A percentile compares a stretch with the other conserved stretches of the same genome.
phyloP scores from a whole-genome alignment of 2,888 invertebrate species.

The Dryocosmus kuriphilus region DNA sequence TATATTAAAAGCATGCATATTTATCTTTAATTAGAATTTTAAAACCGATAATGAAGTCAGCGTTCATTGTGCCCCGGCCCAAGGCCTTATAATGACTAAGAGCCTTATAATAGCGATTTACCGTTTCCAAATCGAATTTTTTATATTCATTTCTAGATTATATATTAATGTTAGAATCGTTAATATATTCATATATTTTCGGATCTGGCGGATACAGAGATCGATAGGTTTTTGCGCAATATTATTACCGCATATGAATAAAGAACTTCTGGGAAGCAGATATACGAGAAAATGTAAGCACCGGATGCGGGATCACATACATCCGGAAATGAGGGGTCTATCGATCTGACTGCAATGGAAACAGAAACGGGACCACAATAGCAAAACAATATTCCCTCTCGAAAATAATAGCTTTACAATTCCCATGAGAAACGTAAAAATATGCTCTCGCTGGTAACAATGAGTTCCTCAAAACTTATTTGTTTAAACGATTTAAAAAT shows the following conservation, averaged over 20 bases:
- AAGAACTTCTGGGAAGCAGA: constrained; percentile 35
- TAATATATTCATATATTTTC: not conserved
- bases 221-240: not conserved
- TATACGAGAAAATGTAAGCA: constrained; percentile 33
- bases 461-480: not conserved
- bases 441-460: not conserved
- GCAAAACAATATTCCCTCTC: constrained; percentile 30
- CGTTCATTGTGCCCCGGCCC: not conserved
- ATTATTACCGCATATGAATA: constrained; percentile 11
- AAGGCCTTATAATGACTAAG: not conserved
- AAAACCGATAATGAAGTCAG: not conserved
- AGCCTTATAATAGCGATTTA: not conserved
- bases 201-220: not conserved
- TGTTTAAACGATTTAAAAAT: not conserved
- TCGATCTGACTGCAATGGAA: constrained; percentile 28
- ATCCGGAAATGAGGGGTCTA: constrained; percentile 40
- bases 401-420: constrained; percentile 6
- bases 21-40: not conserved
- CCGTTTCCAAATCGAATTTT: not conserved
- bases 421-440: constrained; percentile 7
- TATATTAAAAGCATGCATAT: not conserved
- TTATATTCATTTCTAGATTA: not conserved
- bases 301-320: constrained; percentile 39
- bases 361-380: constrained; percentile 18
- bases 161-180: too few species aligned